Evolutionary conservation across 2,888 invertebrate species (phyloP).

Genomic region (Meteorus cinctellus): DNA sequence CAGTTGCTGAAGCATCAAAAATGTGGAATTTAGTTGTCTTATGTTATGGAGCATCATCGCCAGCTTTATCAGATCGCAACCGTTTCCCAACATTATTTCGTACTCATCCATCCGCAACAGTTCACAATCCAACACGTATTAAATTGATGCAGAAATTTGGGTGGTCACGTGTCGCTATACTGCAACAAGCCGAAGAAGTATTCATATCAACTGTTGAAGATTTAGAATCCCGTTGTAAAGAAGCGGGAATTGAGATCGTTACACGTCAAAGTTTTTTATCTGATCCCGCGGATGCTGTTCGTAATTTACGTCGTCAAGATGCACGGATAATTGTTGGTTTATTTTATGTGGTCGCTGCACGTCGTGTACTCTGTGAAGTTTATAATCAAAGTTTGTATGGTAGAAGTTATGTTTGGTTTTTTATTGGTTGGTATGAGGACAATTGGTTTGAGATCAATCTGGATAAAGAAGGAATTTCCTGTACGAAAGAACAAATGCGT

Average conservation of each 20-base stretch:
- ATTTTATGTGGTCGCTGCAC: constrained; percentile 98
- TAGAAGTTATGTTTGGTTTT: constrained; percentile 98
- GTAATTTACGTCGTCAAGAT: constrained; percentile 95
- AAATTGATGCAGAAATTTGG: constrained; percentile 97
- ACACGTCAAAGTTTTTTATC: constrained; percentile 97
- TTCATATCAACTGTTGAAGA: constrained; percentile 98
- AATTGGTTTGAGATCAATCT: constrained; percentile 97
- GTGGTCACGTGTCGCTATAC: constrained; percentile 97
- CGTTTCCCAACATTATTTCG: constrained; percentile 98
- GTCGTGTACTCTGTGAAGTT: constrained; percentile 96
- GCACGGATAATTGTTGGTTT: constrained; percentile 98
- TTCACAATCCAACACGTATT: constrained; percentile 98
- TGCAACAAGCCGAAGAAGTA: constrained; percentile 99
- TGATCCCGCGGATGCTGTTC: constrained; percentile 96
- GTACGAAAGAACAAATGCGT: constrained; percentile 94
- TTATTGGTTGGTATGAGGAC: constrained; percentile 99
- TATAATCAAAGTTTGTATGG: constrained; percentile 96
- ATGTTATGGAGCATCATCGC: constrained; percentile 99
- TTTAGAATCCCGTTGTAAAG: constrained; percentile 93
- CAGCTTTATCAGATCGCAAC: constrained; percentile 96
- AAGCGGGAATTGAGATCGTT: constrained; percentile 94
- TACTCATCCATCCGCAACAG: constrained; percentile 99
- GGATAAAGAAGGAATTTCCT: constrained; percentile 90
- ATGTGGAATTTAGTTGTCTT: constrained; percentile 99
- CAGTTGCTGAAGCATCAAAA: constrained; percentile 98